These are phyloP conservation scores for Dipodomys merriami DNA, from an alignment of 2,113 vertebrate species.

Conservation along the genomic window DNA sequence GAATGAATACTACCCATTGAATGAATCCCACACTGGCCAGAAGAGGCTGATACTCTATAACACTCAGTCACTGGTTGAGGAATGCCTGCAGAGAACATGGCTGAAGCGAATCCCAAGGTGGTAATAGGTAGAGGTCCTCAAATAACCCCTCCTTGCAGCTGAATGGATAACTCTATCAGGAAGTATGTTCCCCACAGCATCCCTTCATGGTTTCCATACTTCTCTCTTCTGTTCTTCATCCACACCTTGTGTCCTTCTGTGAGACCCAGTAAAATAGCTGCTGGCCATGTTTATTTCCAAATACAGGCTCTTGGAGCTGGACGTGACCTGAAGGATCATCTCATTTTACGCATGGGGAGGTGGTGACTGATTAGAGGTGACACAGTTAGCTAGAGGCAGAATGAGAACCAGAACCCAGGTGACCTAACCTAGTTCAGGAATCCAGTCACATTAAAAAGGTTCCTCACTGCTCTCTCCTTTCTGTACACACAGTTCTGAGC, in stretches of 20 bases:
- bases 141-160: background rate
- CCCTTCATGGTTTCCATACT: background rate
- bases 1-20: background rate
- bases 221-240: background rate
- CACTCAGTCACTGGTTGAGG: background rate
- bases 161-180: background rate
- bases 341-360: background rate
- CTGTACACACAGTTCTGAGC: no score
- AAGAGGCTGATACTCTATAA: background rate
- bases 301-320: background rate
- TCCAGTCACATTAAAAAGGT: background rate
- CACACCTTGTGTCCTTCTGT: background rate
- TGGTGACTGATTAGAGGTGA: background rate
- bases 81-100: background rate
- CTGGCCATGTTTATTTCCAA: conserved; percentile 26
- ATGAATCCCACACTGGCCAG: background rate
- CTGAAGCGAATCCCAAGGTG: background rate
- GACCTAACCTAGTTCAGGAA: background rate
- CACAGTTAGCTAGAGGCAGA: background rate
- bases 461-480: no score
- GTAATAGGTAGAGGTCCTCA: background rate
- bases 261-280: background rate
- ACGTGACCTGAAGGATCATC: background rate
- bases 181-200: background rate
- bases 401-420: background rate